Percentiles rank a stretch among this genome's conserved stretches.
These are phyloP conservation scores for Hemibagrus wyckioides DNA, from an alignment of 2,113 vertebrate genomes.

Conservation along the genomic window DNA sequence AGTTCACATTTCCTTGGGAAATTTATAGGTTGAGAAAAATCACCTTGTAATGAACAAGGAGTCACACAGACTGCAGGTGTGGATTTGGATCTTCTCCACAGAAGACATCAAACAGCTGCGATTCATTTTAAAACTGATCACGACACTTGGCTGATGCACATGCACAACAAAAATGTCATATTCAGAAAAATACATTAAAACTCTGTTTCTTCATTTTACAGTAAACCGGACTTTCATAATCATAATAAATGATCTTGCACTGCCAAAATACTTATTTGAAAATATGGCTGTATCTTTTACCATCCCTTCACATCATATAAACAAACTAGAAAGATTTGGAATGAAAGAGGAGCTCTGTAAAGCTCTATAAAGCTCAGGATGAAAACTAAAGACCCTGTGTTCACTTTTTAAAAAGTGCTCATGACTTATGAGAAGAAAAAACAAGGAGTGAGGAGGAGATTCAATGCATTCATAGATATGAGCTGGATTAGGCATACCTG, in stretches of 20 bases:
- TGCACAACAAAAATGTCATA: constrained; percentile 4
- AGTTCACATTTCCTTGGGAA: constrained; percentile 64
- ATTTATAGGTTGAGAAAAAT: constrained; percentile 41
- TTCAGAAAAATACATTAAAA: constrained; percentile 6
- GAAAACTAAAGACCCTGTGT: constrained; percentile 45
- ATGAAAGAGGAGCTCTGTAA: constrained; percentile 25
- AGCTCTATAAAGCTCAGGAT: constrained; percentile 34
- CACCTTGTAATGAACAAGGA: constrained; percentile 33
- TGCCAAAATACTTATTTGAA: not conserved
- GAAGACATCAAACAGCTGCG: not conserved
- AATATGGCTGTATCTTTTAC: not conserved
- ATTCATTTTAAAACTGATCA: constrained; percentile 9
- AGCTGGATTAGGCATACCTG: constrained; percentile 4
- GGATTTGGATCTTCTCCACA: not conserved
- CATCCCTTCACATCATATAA: constrained; percentile 8
- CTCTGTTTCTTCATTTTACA: constrained; percentile 6
- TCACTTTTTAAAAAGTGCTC: constrained; percentile 48
- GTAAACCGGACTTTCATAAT: not conserved
- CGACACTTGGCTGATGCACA: constrained; percentile 10
- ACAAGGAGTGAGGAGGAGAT: not conserved
- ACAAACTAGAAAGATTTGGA: not conserved
- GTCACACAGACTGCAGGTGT: not conserved
- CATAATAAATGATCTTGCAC: not conserved
- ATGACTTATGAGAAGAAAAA: constrained; percentile 22
- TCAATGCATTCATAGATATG: not conserved